These are phyloP conservation scores for Microctenopoma lineatum DNA, from an alignment of 2,797 vertebrate species.

Conservation along the genomic window DNA sequence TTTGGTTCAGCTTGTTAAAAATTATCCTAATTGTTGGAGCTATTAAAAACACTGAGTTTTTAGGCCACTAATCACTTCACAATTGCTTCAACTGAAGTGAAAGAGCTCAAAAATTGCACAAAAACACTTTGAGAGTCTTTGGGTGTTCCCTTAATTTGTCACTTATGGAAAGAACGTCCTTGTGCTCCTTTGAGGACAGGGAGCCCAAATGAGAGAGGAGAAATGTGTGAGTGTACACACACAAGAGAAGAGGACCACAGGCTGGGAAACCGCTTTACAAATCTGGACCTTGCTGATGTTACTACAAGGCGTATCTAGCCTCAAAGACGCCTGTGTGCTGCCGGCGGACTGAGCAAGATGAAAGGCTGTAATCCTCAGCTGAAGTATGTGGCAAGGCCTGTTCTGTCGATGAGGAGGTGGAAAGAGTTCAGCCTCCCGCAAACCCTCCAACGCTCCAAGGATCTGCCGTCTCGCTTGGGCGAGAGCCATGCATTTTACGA, in stretches of 20 bases:
- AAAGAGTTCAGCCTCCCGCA: conserved; percentile 49
- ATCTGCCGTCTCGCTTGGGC: conserved; percentile 49
- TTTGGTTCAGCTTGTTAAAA: conserved; percentile 16
- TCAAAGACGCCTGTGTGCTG: conserved; percentile 69
- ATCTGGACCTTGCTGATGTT: conserved; percentile 59
- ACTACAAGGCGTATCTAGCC: conserved; percentile 62
- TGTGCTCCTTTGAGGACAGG: background rate
- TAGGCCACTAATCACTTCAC: conserved; percentile 14
- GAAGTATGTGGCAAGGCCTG: conserved; percentile 62
- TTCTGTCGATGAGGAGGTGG: conserved; percentile 59
- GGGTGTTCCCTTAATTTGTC: conserved; percentile 5
- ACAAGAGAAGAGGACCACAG: conserved; percentile 40
- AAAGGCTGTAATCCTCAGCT: conserved; percentile 73
- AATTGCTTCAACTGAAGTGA: background rate
- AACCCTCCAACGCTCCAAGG: conserved; percentile 50
- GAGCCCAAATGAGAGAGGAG: conserved; percentile 18
- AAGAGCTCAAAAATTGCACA: conserved; percentile 2
- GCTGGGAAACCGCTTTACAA: conserved; percentile 55
- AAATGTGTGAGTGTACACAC: conserved; percentile 1
- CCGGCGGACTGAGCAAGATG: conserved; percentile 62
- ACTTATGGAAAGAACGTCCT: conserved; percentile 19
- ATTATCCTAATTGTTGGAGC: conserved; percentile 10
- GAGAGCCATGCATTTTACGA: conserved; percentile 68
- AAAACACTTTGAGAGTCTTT: conserved; percentile 6
- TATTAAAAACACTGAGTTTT: background rate